Evolutionary conservation across 2,113 vertebrate genomes (phyloP), one percentile per base, ranked within the genome.

Genomic region (Pteropus alecto): DNA sequence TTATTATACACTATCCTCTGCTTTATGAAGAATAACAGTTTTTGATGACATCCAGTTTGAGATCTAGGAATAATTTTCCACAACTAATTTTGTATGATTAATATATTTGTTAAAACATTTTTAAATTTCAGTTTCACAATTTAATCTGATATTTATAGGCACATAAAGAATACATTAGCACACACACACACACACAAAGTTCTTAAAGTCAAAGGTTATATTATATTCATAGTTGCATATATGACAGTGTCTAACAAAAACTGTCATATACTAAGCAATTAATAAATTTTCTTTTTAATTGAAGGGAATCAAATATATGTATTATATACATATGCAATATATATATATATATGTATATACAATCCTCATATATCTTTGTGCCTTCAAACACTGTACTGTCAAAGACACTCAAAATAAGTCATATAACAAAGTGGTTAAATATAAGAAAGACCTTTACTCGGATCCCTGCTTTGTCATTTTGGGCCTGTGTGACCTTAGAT

Each of bases 71-170:
- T 60, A 82, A 51, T 54, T 92, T 68, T 41, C 4, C 43, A 82
- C 63, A 70, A 58, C 28, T 84, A 79, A 81, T 67, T 51, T 33
- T 92, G 16, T 70, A 43, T 63, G 63, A 87, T 43, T 76, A 68
- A 86, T 58, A 26, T 48, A 58, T 83, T 93, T 87, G 30, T n/a
- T 83, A 89, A 95, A 83, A 95, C 28, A 26, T 35, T 51, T 81
- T 78, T n/a, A 85, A 97, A 77, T 6, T 19, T 73, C 26, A 83
- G 41, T 93, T 90, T 10, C 86, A 11, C 13, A 33, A 70, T 43
- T 88, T 6, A 70, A 11, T 78, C 51, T 90, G 24, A 16, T n/a
- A 77, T 54, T 88, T 68, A 71, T 24, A 77, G n/a, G 46, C 15
- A 54, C 3, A 67, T 78, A 89, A 84, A 90, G 5, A 73, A 24